A percentile compares a stretch with the other conserved stretches of the same genome.
phyloP scores from a whole-genome alignment of 2,888 invertebrate species.

The Ametastegia equiseti region DNA sequence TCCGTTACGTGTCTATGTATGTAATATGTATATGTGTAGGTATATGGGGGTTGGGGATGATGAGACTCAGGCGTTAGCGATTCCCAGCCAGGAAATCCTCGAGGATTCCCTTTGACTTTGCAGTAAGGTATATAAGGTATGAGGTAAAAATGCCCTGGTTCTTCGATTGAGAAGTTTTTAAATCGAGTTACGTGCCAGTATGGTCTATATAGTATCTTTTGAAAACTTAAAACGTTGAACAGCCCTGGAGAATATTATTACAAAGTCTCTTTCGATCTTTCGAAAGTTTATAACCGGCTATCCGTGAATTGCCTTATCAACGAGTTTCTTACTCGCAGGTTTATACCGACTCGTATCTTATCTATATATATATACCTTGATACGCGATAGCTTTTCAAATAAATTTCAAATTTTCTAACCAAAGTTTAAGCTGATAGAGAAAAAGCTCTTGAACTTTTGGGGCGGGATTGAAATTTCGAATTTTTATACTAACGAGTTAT shows the following conservation, averaged over 20 bases:
- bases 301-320: constrained; percentile 31
- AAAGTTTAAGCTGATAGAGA: background rate
- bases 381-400: constrained; percentile 23
- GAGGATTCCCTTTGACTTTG: background rate
- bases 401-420: background rate
- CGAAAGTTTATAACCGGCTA: background rate
- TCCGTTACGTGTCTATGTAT: no score
- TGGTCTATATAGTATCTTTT: background rate
- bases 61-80: background rate
- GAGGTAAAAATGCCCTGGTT: constrained; percentile 17
- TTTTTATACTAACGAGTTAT: no score
- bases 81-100: background rate
- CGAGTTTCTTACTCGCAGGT: background rate
- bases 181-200: constrained; percentile 23
- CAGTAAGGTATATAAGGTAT: background rate
- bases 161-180: constrained; percentile 28
- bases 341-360: background rate
- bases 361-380: no score
- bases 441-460: background rate
- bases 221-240: background rate
- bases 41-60: background rate
- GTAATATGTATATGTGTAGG: no score
- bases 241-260: constrained; percentile 34
- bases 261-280: constrained; percentile 38
- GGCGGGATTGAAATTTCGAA: no score